phyloP scores from a whole-genome alignment of 2,113 vertebrate genomes.

The Lagopus muta region DNA sequence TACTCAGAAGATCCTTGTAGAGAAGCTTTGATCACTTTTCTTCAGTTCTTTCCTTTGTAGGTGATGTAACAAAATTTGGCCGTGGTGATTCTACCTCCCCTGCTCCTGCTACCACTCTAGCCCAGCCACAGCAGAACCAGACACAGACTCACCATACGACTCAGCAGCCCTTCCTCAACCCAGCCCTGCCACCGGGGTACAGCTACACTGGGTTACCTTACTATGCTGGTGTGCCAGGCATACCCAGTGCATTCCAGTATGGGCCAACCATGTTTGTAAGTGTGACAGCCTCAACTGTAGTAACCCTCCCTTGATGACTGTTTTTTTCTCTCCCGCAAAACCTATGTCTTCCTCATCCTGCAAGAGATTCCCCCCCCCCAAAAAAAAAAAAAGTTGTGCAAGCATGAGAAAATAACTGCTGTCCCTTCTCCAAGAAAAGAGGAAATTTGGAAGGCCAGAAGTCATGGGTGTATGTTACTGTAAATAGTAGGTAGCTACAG shows the following conservation, averaged over 20 bases:
- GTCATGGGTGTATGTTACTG: neutral
- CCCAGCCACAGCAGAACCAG: conserved; percentile 87
- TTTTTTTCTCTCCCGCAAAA: neutral
- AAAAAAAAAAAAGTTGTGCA: neutral
- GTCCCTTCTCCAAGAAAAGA: neutral
- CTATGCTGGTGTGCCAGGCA: conserved; percentile 87
- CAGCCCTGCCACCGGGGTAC: conserved; percentile 90
- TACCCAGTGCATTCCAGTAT: conserved; percentile 96
- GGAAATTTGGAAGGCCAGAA: neutral
- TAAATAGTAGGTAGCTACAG: neutral
- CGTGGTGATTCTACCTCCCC: conserved; percentile 93
- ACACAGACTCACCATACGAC: conserved; percentile 87
- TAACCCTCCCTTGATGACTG: accelerated
- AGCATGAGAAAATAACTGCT: neutral
- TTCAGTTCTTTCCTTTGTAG: conserved; percentile 67
- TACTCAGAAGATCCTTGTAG: neutral
- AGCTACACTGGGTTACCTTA: conserved; percentile 97
- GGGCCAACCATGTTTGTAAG: conserved; percentile 94
- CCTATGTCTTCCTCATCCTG: neutral
- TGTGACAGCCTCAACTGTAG: neutral
- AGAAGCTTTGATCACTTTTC: neutral
- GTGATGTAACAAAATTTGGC: conserved; percentile 95
- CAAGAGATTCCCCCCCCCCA: neutral
- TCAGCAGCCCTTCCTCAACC: conserved; percentile 94
- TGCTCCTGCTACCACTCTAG: conserved; percentile 87